Percentiles rank a stretch among this genome's conserved stretches.
Evolutionary conservation across 2,797 vertebrate species (phyloP).

Genomic region (Pseudomugil gertrudae): DNA sequence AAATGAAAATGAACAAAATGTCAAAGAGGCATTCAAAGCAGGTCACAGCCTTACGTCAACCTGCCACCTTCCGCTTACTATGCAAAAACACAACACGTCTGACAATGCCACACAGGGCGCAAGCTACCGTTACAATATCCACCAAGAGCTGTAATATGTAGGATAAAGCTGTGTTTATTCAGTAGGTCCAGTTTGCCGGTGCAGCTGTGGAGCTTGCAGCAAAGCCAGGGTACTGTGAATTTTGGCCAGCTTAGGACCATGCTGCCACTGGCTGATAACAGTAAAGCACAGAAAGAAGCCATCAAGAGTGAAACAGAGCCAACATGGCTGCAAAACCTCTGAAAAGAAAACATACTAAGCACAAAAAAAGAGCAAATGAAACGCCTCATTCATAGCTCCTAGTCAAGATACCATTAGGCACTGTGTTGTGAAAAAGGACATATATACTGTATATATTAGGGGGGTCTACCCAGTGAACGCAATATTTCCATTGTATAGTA

Average conservation of each 20-base stretch:
- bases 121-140: conserved; percentile 24
- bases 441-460: too few relatives aligned
- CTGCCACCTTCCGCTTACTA: not conserved
- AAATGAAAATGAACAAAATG: conserved; percentile 27
- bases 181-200: conserved; percentile 41
- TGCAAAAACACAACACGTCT: not conserved
- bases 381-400: conserved; percentile 2
- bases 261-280: conserved; percentile 72
- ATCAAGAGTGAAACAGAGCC: conserved; percentile 28
- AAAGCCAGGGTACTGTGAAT: conserved; percentile 34
- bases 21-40: conserved; percentile 29
- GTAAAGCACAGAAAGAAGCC: conserved; percentile 32
- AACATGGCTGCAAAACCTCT: conserved; percentile 20
- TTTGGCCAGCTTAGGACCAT: conserved; percentile 47
- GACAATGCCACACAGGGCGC: not conserved
- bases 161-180: conserved; percentile 25
- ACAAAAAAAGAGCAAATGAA: conserved; percentile 16
- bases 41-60: conserved; percentile 21
- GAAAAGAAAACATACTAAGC: not conserved
- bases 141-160: conserved; percentile 17
- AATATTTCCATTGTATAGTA: too few relatives aligned
- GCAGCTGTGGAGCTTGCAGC: conserved; percentile 34
- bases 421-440: too few relatives aligned
- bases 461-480: too few relatives aligned
- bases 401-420: too few relatives aligned